Base-by-base conservation (phyloP, 2,888 invertebrate species). In the Leptothorax acervorum region DNA sequence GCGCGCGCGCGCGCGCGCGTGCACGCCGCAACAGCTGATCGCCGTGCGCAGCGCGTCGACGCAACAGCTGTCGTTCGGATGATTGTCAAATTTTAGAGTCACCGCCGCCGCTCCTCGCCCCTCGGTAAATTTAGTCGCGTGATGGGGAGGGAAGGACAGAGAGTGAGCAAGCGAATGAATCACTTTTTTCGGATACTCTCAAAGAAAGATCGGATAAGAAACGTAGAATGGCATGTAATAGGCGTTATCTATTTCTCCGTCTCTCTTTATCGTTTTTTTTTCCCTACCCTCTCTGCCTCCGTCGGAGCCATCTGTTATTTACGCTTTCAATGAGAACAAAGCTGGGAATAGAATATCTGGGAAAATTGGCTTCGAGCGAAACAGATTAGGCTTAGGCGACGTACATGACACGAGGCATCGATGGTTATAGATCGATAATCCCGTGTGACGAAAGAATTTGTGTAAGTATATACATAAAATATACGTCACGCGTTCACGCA, bases 1-100 rank as follows among this genome's bases (percentile, higher is more conserved):
- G 35, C 45, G 35, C 45, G 8, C 2, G 23, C 45, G 8, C 2
- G 23, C 23, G 68, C 35, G 60, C 75, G 63, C 62, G 15, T 42
- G 35, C 15, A 11, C 57, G 23, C 8, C 57, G 18, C 5, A 79
- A 73, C 79, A 81, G 79, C 79, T 81, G 79, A 81, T 81, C 35
- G 73, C 57, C 28, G n/a, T 68, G 71, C 53, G 71, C 28, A 15
- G 53, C 42, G 53, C 42, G 48, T 73, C 48, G 60, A 81, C 55
- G 79, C 60, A 71, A 74, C 79, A 74, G 60, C 79, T 81, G 74
- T 71, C 39, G 60, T 18, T 15, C 35, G 74, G 60, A 81, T 73
- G 79, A 81, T 74, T 39, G 74, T 81, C 79, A 35, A 81, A 81
- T 60, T 81, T 81, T 81, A 74, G 79, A 60, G 60, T 5, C 45